phyloP scores from a whole-genome alignment of 1,140 invertebrate species.

The Penaeus chinensis region DNA sequence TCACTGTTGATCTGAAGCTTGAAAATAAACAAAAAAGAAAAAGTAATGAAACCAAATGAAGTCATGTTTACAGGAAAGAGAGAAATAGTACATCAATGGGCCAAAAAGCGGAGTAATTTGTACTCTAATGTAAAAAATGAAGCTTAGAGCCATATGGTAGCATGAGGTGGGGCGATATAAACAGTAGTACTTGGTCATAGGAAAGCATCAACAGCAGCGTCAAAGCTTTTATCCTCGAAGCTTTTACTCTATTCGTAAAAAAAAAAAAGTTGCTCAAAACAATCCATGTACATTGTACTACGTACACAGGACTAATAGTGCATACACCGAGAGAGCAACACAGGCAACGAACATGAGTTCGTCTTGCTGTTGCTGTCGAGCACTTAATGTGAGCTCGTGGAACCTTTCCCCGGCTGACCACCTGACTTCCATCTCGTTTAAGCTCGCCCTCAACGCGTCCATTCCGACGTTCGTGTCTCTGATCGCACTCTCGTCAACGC shows the following conservation, averaged over 20 bases:
- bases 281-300: background rate
- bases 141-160: constrained; percentile 16
- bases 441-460: background rate
- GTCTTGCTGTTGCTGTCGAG: constrained; percentile 17
- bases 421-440: background rate
- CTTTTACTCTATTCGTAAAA: no score
- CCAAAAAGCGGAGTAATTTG: constrained; percentile 16
- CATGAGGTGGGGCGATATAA: constrained; percentile 30
- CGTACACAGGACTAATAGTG: constrained; percentile 14
- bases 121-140: constrained; percentile 22
- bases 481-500: no score
- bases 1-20: constrained; percentile 49
- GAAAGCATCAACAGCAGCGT: constrained; percentile 29
- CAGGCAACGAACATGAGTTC: constrained; percentile 37
- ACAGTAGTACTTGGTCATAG: constrained; percentile 30
- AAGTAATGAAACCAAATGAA: constrained; percentile 2
- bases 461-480: background rate
- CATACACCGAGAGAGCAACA: constrained; percentile 36
- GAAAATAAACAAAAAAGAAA: constrained; percentile 36
- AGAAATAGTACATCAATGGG: constrained; percentile 31
- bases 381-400: constrained; percentile 7
- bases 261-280: no score
- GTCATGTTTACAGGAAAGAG: constrained; percentile 36
- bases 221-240: background rate
- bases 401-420: constrained; percentile 6